phyloP scores from a whole-genome alignment of 2,888 invertebrate genomes.

The Autographa gamma region DNA sequence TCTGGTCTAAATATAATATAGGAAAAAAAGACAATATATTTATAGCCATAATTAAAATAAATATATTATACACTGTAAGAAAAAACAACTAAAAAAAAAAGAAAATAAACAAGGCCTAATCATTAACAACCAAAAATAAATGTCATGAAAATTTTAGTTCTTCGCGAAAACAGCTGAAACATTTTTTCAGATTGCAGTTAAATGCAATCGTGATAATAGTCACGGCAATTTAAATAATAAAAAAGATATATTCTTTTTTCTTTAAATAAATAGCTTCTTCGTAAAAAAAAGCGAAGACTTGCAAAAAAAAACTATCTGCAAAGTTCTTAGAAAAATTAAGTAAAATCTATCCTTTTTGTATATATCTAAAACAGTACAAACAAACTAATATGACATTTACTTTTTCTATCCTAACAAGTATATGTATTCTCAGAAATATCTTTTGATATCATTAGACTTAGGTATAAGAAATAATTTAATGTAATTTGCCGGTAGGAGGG shows the following conservation, averaged over 20 bases:
- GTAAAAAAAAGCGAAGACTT: no score
- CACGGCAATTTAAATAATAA: not conserved
- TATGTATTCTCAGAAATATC: slow-evolving; percentile 40
- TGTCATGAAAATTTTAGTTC: not conserved
- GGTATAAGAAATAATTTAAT: slow-evolving; percentile 42
- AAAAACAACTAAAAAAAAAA: no score
- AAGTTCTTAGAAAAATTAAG: no score
- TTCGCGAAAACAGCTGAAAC: not conserved
- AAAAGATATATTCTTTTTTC: no score
- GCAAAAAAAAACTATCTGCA: not conserved
- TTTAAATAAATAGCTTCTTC: no score
- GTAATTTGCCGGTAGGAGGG: slow-evolving; percentile 42
- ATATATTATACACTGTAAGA: no score
- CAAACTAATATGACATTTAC: not conserved
- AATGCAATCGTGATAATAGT: not conserved
- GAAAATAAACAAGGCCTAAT: no score
- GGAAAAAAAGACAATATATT: no score
- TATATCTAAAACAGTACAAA: not conserved
- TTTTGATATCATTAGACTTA: slow-evolving; percentile 48
- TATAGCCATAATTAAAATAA: no score
- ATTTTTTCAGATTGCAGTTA: not conserved
- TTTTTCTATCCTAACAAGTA: not conserved
- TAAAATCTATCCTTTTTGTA: not conserved
- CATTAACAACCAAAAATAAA: no score
- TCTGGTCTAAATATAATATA: no score